Evolutionary conservation across 1,140 invertebrate species (phyloP).

Genomic region (Periplaneta americana): DNA sequence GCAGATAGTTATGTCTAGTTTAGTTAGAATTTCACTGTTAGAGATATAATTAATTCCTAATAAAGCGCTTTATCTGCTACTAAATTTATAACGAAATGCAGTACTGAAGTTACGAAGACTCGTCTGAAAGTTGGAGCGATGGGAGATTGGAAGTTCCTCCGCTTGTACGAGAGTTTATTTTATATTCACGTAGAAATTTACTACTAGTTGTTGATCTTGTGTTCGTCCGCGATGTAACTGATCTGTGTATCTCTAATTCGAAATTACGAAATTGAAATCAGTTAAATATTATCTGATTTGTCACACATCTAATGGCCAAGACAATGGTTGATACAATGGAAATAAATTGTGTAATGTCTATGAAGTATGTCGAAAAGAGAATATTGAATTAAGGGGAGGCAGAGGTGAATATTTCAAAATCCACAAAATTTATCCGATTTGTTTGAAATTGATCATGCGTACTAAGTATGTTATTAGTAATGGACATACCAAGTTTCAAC

Average conservation of each 20-base stretch:
- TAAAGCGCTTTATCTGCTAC: neutral
- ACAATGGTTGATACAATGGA: no score
- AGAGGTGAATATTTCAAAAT: no score
- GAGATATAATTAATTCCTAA: neutral
- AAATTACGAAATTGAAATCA: neutral
- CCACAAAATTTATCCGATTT: neutral
- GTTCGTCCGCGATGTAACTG: neutral
- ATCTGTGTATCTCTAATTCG: neutral
- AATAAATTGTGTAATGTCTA: no score
- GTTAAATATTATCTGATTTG: neutral
- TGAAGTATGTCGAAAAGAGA: no score
- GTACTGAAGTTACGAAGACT: neutral
- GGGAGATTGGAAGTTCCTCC: neutral
- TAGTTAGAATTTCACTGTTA: neutral
- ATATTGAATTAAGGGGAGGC: no score
- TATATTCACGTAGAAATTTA: neutral
- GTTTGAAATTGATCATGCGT: neutral
- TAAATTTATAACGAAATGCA: neutral
- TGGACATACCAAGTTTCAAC: no score
- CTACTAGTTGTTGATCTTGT: no score
- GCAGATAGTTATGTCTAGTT: neutral
- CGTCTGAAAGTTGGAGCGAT: neutral
- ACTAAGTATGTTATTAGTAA: no score
- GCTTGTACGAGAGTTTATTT: neutral
- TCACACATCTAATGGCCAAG: no score